phyloP scores from a whole-genome alignment of 2,797 vertebrate species.

The Odontamblyopus rebecca region DNA sequence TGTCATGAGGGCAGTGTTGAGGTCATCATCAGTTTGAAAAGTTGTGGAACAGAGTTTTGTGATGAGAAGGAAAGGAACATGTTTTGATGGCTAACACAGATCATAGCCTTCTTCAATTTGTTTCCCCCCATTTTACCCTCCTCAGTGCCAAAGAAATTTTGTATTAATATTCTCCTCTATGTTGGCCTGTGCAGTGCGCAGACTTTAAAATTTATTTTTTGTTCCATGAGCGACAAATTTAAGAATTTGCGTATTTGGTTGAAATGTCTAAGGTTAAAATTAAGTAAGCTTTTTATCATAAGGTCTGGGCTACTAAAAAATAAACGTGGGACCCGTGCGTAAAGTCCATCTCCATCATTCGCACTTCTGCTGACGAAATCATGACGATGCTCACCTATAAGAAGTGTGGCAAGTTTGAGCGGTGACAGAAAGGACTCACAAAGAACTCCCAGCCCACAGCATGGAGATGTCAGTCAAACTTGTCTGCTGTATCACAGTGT shows the following conservation, averaged over 20 bases:
- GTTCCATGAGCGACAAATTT: too few species aligned
- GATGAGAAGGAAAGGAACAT: background rate
- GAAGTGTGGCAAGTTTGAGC: slow-evolving; percentile 2
- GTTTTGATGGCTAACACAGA: background rate
- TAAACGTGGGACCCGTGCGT: background rate
- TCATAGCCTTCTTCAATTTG: background rate
- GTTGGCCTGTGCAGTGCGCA: background rate
- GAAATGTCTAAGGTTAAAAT: too few species aligned
- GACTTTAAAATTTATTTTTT: too few species aligned
- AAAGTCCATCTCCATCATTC: background rate
- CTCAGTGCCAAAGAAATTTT: too few species aligned
- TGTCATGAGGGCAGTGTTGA: too few species aligned
- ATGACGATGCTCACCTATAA: slow-evolving; percentile 55
- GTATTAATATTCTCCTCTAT: too few species aligned
- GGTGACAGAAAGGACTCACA: background rate
- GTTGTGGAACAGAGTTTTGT: background rate
- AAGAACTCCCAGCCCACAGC: background rate
- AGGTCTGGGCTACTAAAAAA: background rate
- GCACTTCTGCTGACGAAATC: slow-evolving; percentile 38
- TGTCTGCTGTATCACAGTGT: slow-evolving; percentile 47
- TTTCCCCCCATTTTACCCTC: too few species aligned
- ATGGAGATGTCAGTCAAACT: slow-evolving; percentile 52
- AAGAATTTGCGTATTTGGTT: too few species aligned
- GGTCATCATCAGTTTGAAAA: background rate
- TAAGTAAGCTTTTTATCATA: too few species aligned